Evolutionary conservation across 2,888 invertebrate species (phyloP).

Genomic region (Temnothorax unifasciatus): DNA sequence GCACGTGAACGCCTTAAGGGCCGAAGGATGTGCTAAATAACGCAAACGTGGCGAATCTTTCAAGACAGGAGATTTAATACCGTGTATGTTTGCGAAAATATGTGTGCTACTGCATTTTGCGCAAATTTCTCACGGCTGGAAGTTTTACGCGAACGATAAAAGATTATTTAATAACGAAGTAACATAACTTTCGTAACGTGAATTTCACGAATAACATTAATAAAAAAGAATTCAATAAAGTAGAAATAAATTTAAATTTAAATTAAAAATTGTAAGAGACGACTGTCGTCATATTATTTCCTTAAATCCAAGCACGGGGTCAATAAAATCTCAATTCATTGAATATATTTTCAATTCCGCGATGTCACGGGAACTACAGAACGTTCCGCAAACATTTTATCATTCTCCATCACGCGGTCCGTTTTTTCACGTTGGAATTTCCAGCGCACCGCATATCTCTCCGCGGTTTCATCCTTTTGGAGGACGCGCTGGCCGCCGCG

Average conservation of each 20-base stretch:
- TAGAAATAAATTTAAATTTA: background rate
- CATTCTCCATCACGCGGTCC: constrained; percentile 18
- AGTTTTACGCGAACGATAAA: background rate
- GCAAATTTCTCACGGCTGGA: constrained; percentile 1
- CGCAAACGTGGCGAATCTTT: constrained; percentile 24
- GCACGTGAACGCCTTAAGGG: constrained; percentile 15
- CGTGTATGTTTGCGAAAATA: constrained; percentile 15
- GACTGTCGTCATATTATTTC: background rate
- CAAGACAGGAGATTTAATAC: constrained; percentile 33
- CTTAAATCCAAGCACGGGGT: background rate
- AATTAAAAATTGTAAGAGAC: background rate
- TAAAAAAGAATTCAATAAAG: background rate
- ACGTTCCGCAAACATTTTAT: constrained; percentile 13
- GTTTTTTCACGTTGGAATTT: constrained; percentile 16
- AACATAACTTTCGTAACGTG: background rate
- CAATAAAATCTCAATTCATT: background rate
- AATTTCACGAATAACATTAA: background rate
- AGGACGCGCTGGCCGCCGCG: background rate
- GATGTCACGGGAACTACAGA: background rate
- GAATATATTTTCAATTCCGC: background rate
- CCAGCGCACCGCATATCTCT: constrained; percentile 34
- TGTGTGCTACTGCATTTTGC: constrained; percentile 14
- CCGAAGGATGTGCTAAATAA: constrained; percentile 36
- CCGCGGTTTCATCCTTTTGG: constrained; percentile 35
- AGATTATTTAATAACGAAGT: constrained; percentile 9